Base-by-base conservation (phyloP, 2,113 vertebrate species). In the Ctenomys sociabilis region DNA sequence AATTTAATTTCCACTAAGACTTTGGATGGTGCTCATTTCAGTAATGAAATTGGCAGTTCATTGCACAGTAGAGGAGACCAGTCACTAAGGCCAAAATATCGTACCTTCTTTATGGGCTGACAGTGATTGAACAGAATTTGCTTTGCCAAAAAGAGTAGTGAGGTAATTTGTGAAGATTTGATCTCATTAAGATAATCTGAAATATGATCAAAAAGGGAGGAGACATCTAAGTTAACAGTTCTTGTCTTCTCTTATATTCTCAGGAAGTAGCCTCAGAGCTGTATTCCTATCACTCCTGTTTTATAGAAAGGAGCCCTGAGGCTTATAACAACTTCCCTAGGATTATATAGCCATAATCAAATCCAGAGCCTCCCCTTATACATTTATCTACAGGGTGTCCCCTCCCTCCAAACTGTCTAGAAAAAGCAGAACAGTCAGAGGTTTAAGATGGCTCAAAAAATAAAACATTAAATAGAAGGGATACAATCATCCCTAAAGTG, bases 1-100 rank as follows among this genome's bases (percentile, higher is more conserved):
- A 95, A 95, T 90, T 94, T 94, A 93, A 95, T 93, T 90, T 97
- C 88, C 59, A 97, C 35, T 88, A 77, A 95, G 54, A 95, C 85
- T 91, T 93, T 70, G 88, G 92, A 90, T 96, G 72, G 70, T 94
- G 95, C 88, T 94, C 84, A 87, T 93, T 89, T 63, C 35, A 52
- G 45, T 82, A 95, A 91, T 80, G 83, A 95, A 96, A 90, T 49
- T 26, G 92, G 81, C 84, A 87, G 80, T 78, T 80, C 70, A 77
- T 78, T 93, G 49, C 75, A 93, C 68, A 95, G 49, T 68, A 93
- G 93, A 94, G n/a, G n/a, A 90, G 45, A 88, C 26, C 64, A 52
- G 78, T 95, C 83, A 88, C 85, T 86, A 93, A 93, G 88, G 73
- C 43, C 73, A 92, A 94, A 54, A 95, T 91, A 52, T 49, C 86